A percentile compares a stretch with the other conserved stretches of the same genome.
Conservation (phyloP, 2,888 invertebrate species). For the Pterobdella sp. region DNA sequence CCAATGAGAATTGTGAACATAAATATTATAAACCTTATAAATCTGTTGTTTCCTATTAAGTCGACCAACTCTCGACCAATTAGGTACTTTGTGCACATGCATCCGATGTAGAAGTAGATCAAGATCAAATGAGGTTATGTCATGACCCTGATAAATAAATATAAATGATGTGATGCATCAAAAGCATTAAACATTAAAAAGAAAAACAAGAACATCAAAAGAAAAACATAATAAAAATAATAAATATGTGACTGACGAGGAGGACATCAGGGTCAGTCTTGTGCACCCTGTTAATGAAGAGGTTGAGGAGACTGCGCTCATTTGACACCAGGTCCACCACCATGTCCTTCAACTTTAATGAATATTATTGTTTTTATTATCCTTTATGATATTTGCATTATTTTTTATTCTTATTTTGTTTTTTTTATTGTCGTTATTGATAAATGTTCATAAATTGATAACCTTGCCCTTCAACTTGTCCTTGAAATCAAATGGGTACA, state of each 20-base stretch:
- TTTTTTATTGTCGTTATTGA: no score
- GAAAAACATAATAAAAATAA: no score
- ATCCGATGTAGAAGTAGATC: slow-evolving; percentile 81
- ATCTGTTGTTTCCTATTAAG: slow-evolving; percentile 60
- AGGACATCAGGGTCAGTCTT: slow-evolving; percentile 86
- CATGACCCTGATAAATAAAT: slow-evolving; percentile 63
- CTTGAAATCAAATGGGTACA: slow-evolving; percentile 76
- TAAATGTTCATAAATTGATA: no score
- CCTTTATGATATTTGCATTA: no score
- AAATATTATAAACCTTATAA: not conserved
- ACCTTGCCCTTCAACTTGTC: slow-evolving; percentile 52
- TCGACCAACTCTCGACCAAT: slow-evolving; percentile 83
- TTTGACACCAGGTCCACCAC: slow-evolving; percentile 70
- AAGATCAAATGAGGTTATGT: slow-evolving; percentile 78
- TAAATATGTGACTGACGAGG: no score
- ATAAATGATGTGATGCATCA: not conserved
- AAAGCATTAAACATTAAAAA: no score
- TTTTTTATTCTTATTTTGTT: no score
- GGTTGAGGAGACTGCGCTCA: slow-evolving; percentile 76
- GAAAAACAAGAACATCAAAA: no score
- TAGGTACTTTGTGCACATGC: slow-evolving; percentile 64
- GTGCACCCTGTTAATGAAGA: slow-evolving; percentile 75
- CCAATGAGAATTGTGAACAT: not conserved
- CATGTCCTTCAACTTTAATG: slow-evolving; percentile 43
- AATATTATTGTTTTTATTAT: no score